A percentile compares a stretch with the other conserved stretches of the same genome.
phyloP scores from a whole-genome alignment of 2,888 invertebrate genomes.

The Noctua janthe region DNA sequence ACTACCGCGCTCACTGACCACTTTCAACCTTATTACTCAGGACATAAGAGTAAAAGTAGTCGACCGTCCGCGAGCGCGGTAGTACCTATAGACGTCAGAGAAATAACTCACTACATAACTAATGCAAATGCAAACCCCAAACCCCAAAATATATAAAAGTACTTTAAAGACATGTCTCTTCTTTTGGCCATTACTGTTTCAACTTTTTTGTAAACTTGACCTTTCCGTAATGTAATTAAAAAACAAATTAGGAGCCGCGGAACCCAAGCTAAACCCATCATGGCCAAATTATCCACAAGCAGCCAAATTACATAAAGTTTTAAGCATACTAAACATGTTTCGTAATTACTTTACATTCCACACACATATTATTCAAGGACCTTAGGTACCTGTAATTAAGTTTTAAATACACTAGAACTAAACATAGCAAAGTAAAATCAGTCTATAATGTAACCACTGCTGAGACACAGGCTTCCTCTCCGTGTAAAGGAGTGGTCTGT shows the following conservation, averaged over 20 bases:
- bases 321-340: conserved; percentile 43
- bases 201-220: conserved; percentile 5
- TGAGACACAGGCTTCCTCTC: not conserved
- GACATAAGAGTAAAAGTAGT: too few species aligned
- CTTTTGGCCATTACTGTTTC: not conserved
- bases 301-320: conserved; percentile 46
- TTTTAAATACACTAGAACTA: not conserved
- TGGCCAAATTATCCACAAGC: conserved; percentile 41
- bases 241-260: conserved; percentile 36
- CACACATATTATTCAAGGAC: conserved; percentile 9
- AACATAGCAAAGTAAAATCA: not conserved
- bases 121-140: not conserved
- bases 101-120: not conserved
- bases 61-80: too few species aligned
- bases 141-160: not conserved
- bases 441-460: not conserved
- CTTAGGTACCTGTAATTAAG: not conserved
- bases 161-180: not conserved
- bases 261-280: conserved; percentile 41
- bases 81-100: not conserved
- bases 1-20: too few species aligned
- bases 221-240: conserved; percentile 39
- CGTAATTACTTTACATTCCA: conserved; percentile 39
- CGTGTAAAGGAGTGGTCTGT: not conserved
- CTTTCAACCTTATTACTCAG: too few species aligned